Conservation (phyloP, 2,888 invertebrate genomes). For the Drosophila pegasa region DNA sequence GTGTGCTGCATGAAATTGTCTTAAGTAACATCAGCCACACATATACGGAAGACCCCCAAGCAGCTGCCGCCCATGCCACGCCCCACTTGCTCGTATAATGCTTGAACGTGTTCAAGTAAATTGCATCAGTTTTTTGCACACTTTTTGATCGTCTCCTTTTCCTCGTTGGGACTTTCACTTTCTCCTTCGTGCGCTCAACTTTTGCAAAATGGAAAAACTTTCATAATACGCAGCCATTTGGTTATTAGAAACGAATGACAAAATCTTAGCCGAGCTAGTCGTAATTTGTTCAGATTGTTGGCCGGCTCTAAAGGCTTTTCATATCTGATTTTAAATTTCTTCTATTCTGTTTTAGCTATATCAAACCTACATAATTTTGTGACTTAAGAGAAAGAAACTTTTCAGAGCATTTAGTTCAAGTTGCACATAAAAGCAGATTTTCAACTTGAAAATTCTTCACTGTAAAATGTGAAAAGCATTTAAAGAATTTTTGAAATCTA, state of each 20-base stretch:
- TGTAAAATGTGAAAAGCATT: neutral
- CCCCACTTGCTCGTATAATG: conserved; percentile 28
- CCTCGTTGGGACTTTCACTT: conserved; percentile 24
- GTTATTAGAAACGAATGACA: conserved; percentile 59
- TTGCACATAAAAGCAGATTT: conserved; percentile 22
- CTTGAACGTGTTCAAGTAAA: conserved; percentile 57
- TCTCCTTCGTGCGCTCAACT: conserved; percentile 49
- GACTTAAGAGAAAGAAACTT: conserved; percentile 15
- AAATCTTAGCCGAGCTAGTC: conserved; percentile 38
- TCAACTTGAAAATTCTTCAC: conserved; percentile 2
- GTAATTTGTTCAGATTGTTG: conserved; percentile 59
- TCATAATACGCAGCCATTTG: conserved; percentile 66
- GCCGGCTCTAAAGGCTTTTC: conserved; percentile 38
- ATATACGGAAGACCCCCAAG: too few species aligned
- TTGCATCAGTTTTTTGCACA: conserved; percentile 62
- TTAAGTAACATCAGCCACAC: conserved; percentile 21
- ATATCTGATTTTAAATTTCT: conserved; percentile 28
- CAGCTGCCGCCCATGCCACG: neutral
- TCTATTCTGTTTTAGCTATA: neutral
- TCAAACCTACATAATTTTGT: neutral
- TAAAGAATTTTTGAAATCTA: neutral
- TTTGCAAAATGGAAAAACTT: conserved; percentile 68
- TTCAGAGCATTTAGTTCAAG: conserved; percentile 17
- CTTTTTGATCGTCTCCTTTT: conserved; percentile 63
- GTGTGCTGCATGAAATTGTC: conserved; percentile 44